Evolutionary conservation across 2,797 vertebrate species (phyloP).

Genomic region (Harpagifer antarcticus): DNA sequence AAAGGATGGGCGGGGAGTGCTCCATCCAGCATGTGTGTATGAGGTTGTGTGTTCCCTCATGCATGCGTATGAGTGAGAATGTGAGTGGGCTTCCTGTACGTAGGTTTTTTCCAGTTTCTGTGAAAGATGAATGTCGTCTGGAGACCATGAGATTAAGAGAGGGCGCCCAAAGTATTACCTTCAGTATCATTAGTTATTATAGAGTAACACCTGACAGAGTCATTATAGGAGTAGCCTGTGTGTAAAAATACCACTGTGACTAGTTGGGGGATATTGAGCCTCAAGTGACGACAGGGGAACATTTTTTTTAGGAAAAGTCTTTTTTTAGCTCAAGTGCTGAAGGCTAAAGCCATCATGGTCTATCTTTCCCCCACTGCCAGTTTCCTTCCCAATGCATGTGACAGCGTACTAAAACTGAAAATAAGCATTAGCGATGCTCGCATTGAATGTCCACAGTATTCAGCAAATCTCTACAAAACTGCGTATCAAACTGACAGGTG

Average conservation of each 20-base stretch:
- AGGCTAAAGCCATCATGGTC: slow-evolving; percentile 65
- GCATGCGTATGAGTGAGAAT: slow-evolving; percentile 71
- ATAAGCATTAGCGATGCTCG: slow-evolving; percentile 4
- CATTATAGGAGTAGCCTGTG: slow-evolving; percentile 50
- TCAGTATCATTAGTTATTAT: slow-evolving; percentile 52
- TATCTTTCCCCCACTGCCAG: slow-evolving; percentile 45
- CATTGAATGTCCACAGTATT: slow-evolving; percentile 28
- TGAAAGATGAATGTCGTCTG: slow-evolving; percentile 34
- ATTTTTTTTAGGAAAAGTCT: slow-evolving; percentile 56
- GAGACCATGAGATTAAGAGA: slow-evolving; percentile 29
- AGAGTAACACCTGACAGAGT: slow-evolving; percentile 58
- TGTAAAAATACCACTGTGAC: slow-evolving; percentile 66
- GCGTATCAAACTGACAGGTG: slow-evolving; percentile 23
- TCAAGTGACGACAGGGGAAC: slow-evolving; percentile 54
- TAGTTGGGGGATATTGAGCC: slow-evolving; percentile 53
- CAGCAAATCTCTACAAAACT: slow-evolving; percentile 21
- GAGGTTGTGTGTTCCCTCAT: slow-evolving; percentile 48
- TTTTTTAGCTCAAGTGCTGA: slow-evolving; percentile 76
- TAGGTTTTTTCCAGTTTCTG: slow-evolving; percentile 34
- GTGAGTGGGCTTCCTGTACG: slow-evolving; percentile 66
- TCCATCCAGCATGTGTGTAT: slow-evolving; percentile 49
- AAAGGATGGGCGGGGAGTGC: slow-evolving; percentile 66
- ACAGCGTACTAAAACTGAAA: slow-evolving; percentile 42
- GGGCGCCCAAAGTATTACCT: slow-evolving; percentile 48
- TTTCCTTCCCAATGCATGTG: slow-evolving; percentile 55